Percentiles rank a stretch among this genome's conserved stretches.
These are phyloP conservation scores for Halictus rubicundus DNA, from an alignment of 1,140 invertebrate species.

Conservation along the genomic window DNA sequence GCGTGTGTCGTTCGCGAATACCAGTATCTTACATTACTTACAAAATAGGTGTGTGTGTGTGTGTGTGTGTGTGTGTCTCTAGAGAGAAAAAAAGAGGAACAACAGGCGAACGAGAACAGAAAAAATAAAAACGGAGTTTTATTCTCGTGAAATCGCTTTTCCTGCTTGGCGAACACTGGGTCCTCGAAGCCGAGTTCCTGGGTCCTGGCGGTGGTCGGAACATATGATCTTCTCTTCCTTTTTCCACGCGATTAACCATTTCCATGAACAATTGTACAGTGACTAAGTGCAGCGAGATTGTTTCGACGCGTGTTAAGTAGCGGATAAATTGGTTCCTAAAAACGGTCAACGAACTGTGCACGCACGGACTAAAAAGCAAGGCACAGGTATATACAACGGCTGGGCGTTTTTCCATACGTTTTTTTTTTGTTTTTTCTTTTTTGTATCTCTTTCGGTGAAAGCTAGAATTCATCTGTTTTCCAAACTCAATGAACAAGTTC, in stretches of 20 bases:
- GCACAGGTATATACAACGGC: conserved; percentile 57
- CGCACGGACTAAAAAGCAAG: conserved; percentile 55
- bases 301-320: conserved; percentile 18
- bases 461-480: conserved; percentile 47
- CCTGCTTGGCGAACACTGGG: too few species aligned
- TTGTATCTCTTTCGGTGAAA: conserved; percentile 33
- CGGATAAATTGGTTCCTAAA: conserved; percentile 27
- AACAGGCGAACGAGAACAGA: background rate
- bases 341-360: conserved; percentile 36
- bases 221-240: background rate
- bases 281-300: conserved; percentile 25
- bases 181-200: too few species aligned
- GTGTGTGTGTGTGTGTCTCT: conserved; percentile 20
- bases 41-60: conserved; percentile 43
- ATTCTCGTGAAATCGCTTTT: background rate
- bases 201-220: background rate
- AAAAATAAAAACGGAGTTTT: background rate
- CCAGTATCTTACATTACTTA: conserved; percentile 75
- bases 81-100: conserved; percentile 26
- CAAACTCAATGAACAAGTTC: conserved; percentile 38
- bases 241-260: conserved; percentile 10
- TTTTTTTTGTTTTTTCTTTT: too few species aligned
- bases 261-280: conserved; percentile 13
- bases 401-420: conserved; percentile 11
- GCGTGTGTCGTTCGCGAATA: conserved; percentile 40